Base-by-base conservation (phyloP, 2,888 invertebrate species). In the Lepidocyrtinus sp. region DNA sequence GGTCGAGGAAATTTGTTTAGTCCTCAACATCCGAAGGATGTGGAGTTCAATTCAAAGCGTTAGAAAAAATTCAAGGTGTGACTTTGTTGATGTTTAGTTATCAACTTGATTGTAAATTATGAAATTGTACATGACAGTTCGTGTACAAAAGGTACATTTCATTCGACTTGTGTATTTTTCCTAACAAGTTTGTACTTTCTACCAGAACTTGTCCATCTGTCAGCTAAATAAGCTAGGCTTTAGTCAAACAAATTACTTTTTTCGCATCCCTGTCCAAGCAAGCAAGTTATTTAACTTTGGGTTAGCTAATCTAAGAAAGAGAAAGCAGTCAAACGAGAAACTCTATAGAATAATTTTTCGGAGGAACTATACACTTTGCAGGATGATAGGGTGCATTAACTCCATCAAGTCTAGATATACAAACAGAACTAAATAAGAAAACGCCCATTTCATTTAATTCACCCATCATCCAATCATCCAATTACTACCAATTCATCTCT, bases 31-130 rank as follows among this genome's bases (percentile, higher is more conserved):
- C n/a, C n/a, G n/a, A n/a, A n/a, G n/a, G n/a, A n/a, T n/a, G n/a
- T n/a, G n/a, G n/a, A n/a, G n/a, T n/a, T n/a, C n/a, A n/a, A n/a
- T n/a, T n/a, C n/a, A n/a, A n/a, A n/a, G n/a, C n/a, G n/a, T n/a
- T n/a, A n/a, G 5, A 63, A 24, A 64, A 19, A 73, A 61, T 50
- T 73, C 45, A 68, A 77, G 77, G 77, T 77, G 77, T 77, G 77
- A 77, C 77, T 67, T 27, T 72, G 77, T 77, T 77, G 77, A 77
- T 61, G 77, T 61, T 59, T 55, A 19, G 72, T 36, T 70, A 71
- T 63, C 72, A 77, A 71, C 71, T 67, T 61, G 77, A 46, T 67
- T 77, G 24, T 67, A 72, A 55, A 67, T 71, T 72, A 24, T 62
- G 36, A 55, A 55, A 55, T 55, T 55, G 55, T 7, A 55, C 55